Evolutionary conservation across 2,113 vertebrate species (phyloP), one percentile per base, ranked within the genome.

Genomic region (Zingel zingel): DNA sequence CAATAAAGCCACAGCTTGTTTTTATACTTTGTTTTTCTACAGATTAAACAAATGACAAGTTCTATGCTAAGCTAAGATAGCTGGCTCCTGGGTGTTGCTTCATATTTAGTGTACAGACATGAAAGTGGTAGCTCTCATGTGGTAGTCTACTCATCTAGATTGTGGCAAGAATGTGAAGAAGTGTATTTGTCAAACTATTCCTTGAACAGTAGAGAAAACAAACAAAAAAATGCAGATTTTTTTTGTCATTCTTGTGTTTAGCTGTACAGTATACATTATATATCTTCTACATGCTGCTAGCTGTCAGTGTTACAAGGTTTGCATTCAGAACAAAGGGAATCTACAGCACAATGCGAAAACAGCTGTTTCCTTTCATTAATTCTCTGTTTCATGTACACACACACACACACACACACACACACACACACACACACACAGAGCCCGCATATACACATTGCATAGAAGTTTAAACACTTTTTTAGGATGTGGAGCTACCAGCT

Each of bases 271-370:
- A 3, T 9, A 11, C 14, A 19, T 16, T 48, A 2, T 73, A 12
- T 47, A 39, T 39, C 33, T 5, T 33, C 18, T n/a, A 25, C 56
- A 30, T 39, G 4, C 67, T 23, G 33, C 54, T 43, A 11, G 15
- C 53, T 62, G 81, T 81, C 66, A 74, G 61, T 77, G 53, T 83
- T 72, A 78, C 62, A 59, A 51, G 21, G 51, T 70, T 74, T 64
- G 61, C 47, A 71, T 71, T 50, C 16, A 73, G 36, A 76, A 21
- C 36, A 50, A 39, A 67, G 21, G 33, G 1, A 64, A 56, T 75
- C 25, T 47, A 7, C 11, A 70, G 53, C 45, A 43, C 54, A 33
- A 15, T 36, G 15, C 13, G 21, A 53, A 53, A 78, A n/a, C 27
- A 50, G 30, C 39, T 27, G 36, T 50, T 73, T 59, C 19, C 21